Percentiles rank a stretch among this genome's conserved stretches.
Evolutionary conservation across 2,888 invertebrate genomes (phyloP).

Genomic region (Deilephila elpenor): DNA sequence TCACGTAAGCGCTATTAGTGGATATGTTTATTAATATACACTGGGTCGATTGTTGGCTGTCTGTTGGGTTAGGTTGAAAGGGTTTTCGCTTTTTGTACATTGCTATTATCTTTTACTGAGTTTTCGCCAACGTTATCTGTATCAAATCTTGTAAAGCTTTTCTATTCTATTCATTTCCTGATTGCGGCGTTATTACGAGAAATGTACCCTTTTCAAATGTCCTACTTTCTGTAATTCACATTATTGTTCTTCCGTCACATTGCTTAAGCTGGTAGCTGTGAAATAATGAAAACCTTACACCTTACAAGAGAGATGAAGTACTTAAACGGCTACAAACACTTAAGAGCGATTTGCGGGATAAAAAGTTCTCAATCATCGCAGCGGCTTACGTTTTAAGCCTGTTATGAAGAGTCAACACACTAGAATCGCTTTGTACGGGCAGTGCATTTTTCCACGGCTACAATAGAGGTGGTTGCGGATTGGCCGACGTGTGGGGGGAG

Average conservation of each 20-base stretch:
- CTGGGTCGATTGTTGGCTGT: neutral
- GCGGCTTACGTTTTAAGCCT: neutral
- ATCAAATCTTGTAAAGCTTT: no score
- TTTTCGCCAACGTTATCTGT: no score
- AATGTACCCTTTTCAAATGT: no score
- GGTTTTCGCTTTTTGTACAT: no score
- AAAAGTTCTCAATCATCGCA: neutral
- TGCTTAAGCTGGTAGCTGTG: no score
- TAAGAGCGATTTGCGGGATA: neutral
- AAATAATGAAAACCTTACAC: no score
- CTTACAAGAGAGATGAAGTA: neutral
- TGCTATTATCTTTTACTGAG: no score
- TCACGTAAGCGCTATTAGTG: neutral
- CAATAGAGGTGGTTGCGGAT: conserved; percentile 12
- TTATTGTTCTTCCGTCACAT: no score
- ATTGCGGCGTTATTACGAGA: no score
- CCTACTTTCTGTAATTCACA: no score
- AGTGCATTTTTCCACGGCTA: conserved; percentile 2
- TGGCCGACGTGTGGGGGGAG: conserved; percentile 11
- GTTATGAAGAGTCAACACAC: conserved; percentile 10
- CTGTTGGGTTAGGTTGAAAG: neutral
- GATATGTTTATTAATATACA: neutral
- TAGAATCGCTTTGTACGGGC: conserved; percentile 34
- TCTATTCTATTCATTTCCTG: no score
- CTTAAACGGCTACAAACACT: neutral